Evolutionary conservation across 2,797 vertebrate species (phyloP), one percentile per base, ranked within the genome.

Genomic region (Distichodus sexfasciatus): DNA sequence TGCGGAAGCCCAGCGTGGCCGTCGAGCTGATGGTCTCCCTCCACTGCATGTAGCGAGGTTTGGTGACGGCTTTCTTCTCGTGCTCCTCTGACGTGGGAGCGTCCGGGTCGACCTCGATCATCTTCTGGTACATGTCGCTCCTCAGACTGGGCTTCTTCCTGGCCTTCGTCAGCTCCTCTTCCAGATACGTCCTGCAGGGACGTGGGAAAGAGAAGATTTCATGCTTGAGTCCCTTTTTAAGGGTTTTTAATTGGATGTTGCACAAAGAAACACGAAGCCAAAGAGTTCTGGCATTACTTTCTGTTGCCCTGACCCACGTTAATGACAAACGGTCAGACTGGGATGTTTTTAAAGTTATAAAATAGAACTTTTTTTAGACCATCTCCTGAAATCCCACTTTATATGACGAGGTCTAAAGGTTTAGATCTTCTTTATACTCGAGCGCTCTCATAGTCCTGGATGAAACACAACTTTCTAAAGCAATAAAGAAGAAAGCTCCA

Each of bases 21-120:
- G 96, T 99, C 0, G 97, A 99, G 84, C 96, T 98, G 80, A 99
- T 96, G 62, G 96, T 98, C 86, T 99, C 97, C 2, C 97, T 91
- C 97, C 97, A 99, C 84, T 98, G 95, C 97, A 99, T 99, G 89
- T 99, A 99, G 67, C 97, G 91, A 0, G 97, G 97, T 82, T 99
- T 99, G 79, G 96, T 97, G 76, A 99, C 96, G 0, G 93, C 94
- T 51, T 93, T 89, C 79, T 92, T 89, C 21, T 89, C 79, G 0
- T 90, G 88, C 66, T 99, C 97, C 79, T 98, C 92, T 0, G 83
- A 76, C 0, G 95, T 97, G 0, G 97, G 94, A 0, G 97, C 97
- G 0, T 80, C 66, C 0, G 94, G 93, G 38, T 99, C 97, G 2
- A 99, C 96, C 84, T 97, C 96, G 0, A 97, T 84, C 97, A 99